Evolutionary conservation across 1,140 invertebrate species (phyloP).

Genomic region (Megathymus violae): DNA sequence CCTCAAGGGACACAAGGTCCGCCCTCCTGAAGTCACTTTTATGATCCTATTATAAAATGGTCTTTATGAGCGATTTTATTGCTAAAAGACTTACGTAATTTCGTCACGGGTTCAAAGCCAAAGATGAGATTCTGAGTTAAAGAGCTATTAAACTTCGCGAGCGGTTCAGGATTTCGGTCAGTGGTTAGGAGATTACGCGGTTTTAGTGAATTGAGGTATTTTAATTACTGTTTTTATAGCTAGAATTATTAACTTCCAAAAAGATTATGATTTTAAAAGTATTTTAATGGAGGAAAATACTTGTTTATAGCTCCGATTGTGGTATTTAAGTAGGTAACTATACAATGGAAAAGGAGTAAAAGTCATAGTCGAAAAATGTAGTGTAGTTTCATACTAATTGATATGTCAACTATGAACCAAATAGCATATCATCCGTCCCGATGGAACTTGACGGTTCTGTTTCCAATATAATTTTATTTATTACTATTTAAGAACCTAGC

Average conservation of each 20-base stretch:
- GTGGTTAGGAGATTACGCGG: conserved; percentile 36
- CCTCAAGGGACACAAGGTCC: conserved; percentile 47
- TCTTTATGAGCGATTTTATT: conserved; percentile 78
- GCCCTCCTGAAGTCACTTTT: conserved; percentile 60
- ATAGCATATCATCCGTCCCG: no score
- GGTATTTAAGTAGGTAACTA: no score
- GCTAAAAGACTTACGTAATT: conserved; percentile 77
- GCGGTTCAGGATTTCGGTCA: conserved; percentile 59
- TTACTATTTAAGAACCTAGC: no score
- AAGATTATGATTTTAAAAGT: neutral
- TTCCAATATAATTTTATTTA: no score
- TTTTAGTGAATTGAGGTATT: conserved; percentile 14
- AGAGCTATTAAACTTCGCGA: conserved; percentile 66
- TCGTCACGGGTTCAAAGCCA: conserved; percentile 56
- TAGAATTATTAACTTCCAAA: neutral
- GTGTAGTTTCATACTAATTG: no score
- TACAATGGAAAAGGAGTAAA: no score
- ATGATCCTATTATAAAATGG: conserved; percentile 80
- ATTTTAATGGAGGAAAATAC: no score
- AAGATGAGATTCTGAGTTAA: conserved; percentile 71
- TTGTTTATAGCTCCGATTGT: no score
- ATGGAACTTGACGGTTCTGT: no score
- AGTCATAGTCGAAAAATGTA: no score
- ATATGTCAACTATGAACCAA: no score
- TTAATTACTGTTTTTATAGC: conserved; percentile 8